phyloP scores from a whole-genome alignment of 2,888 invertebrate genomes.

The Acanthopleura granulata region DNA sequence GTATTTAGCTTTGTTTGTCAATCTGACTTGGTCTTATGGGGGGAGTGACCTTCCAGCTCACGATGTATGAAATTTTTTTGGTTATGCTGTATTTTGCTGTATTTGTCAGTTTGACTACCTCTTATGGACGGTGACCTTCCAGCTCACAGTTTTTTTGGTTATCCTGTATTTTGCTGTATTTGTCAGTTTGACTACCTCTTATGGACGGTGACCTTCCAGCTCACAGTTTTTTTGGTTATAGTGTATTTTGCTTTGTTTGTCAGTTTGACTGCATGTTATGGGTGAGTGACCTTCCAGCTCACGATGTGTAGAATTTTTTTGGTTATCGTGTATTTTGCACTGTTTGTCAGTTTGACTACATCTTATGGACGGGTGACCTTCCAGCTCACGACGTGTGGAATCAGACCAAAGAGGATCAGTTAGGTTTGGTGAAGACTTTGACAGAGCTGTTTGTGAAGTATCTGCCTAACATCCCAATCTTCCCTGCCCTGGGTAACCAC shows the following conservation, averaged over 20 bases:
- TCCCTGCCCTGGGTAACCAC: conserved; percentile 95
- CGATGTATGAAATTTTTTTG: conserved; percentile 82
- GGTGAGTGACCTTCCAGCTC: conserved; percentile 97
- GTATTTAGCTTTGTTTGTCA: conserved; percentile 33
- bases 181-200: conserved; percentile 76
- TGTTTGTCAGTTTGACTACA: conserved; percentile 71
- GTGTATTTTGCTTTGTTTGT: conserved; percentile 19
- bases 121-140: conserved; percentile 95
- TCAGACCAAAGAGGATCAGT: conserved; percentile 82
- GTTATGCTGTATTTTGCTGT: neutral
- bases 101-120: conserved; percentile 74
- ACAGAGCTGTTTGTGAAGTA: conserved; percentile 59
- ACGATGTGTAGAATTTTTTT: conserved; percentile 87
- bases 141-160: conserved; percentile 80
- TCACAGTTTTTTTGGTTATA: conserved; percentile 77
- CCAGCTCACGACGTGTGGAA: conserved; percentile 97
- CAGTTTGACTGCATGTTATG: conserved; percentile 80
- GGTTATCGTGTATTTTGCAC: neutral
- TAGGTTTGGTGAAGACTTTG: conserved; percentile 70
- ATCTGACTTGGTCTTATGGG: conserved; percentile 84
- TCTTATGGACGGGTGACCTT: conserved; percentile 96
- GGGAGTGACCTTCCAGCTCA: conserved; percentile 97
- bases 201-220: conserved; percentile 98
- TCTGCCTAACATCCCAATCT: conserved; percentile 89
- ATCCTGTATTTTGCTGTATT: too few relatives aligned